Conservation (phyloP, 2,888 invertebrate species). For the Spatulosminthurus flaviceps region DNA sequence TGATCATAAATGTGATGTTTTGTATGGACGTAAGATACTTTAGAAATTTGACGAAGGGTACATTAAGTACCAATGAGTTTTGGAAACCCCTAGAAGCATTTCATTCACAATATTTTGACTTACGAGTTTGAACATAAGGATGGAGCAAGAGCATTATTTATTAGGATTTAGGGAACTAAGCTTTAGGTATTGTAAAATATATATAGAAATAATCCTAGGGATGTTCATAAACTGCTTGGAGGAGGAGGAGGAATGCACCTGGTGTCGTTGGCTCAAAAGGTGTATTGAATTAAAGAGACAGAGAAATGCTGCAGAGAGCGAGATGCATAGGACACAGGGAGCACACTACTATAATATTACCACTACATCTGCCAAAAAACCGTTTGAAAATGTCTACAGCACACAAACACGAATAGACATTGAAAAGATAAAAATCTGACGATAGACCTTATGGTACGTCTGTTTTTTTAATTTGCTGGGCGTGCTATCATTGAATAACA, state of each 20-base stretch:
- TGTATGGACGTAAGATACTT: no score
- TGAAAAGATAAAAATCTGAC: conserved; percentile 40
- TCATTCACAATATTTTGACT: no score
- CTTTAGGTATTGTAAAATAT: no score
- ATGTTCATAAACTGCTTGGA: no score
- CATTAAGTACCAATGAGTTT: no score
- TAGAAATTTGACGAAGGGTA: no score
- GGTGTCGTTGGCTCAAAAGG: conserved; percentile 1
- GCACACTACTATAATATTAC: neutral
- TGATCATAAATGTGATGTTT: no score
- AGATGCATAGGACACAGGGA: neutral
- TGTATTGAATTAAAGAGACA: neutral
- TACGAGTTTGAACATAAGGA: no score
- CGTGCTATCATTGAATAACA: conserved; percentile 52
- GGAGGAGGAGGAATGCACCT: conserved; percentile 43
- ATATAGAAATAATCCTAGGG: no score
- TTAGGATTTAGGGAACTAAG: no score
- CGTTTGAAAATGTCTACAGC: conserved; percentile 35
- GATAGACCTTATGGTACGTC: conserved; percentile 43
- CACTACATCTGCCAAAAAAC: conserved; percentile 28
- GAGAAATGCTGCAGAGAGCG: neutral
- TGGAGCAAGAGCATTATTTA: no score
- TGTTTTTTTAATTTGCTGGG: conserved; percentile 53
- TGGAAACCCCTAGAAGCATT: no score
- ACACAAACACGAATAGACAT: conserved; percentile 22